These are phyloP conservation scores for Anas bahamensis DNA, from an alignment of 2,797 vertebrate genomes.

Conservation along the genomic window DNA sequence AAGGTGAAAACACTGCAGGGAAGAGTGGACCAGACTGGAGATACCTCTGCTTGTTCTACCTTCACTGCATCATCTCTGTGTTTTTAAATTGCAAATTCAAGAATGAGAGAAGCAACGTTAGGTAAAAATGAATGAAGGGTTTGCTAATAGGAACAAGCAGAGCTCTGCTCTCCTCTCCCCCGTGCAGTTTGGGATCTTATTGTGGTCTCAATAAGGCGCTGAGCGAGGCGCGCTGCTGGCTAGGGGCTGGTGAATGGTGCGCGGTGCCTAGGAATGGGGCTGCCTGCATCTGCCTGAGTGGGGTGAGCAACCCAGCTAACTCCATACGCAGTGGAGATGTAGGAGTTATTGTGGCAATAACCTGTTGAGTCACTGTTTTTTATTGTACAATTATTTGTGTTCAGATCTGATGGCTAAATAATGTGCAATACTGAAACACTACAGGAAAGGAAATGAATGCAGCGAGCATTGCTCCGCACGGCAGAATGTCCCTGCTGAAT, in stretches of 20 bases:
- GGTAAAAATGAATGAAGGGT: not conserved
- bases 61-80: not conserved
- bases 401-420: constrained; percentile 37
- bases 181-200: not conserved
- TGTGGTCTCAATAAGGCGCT: not conserved
- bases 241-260: not conserved
- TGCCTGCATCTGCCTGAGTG: not conserved
- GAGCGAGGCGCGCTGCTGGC: not conserved
- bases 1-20: not conserved
- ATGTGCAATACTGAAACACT: not conserved
- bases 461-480: not conserved
- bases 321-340: not conserved
- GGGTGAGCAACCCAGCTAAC: not conserved
- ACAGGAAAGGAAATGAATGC: constrained; percentile 23
- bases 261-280: not conserved
- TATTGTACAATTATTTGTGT: constrained; percentile 51
- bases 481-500: constrained; percentile 22
- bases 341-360: constrained; percentile 55
- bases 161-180: not conserved
- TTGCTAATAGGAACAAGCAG: not conserved
- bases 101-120: not conserved
- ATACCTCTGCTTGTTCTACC: not conserved
- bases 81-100: not conserved
- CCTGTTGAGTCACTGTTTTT: constrained; percentile 44
- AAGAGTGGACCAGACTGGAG: not conserved